Base-by-base conservation (phyloP, 2,113 vertebrate genomes). In the Colaptes auratus region DNA sequence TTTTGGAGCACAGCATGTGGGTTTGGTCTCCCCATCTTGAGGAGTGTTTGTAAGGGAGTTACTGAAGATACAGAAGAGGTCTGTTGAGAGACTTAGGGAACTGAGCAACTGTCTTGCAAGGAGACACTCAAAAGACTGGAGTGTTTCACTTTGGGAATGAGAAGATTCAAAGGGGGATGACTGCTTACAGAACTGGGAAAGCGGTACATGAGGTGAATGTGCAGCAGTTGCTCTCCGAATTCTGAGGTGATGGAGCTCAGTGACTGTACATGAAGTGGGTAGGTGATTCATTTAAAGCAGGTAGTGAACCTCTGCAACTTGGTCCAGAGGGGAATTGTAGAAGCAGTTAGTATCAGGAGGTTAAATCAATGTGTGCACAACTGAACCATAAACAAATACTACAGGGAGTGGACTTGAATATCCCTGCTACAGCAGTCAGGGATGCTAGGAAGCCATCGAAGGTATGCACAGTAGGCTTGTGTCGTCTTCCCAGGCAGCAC, bases 391-490 rank as follows among this genome's bases (percentile, higher is more conserved):
- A 75, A 31, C 52, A 65, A 33, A 23, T 73, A 39, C 35, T 70
- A 4, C 42, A 76, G 39, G 60, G 55, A 39, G 19, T 63, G 35
- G 63, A 27, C n/a, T 58, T 76, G 2, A 44, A 1, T 33, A n/a
- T 58, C 13, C 46, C 28, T 66, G 7, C 18, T 33, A 12, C 15
- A 46, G 1, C 25, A 59, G 36, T 15, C 6, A 1, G 25, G 48
- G n/a, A 8, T 73, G 64, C 67, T 70, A 60, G 50, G 46, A 31
- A 59, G 39, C 23, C 7, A 18, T 1, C 20, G 8, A 24, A 74
- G 60, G 8, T 18, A 5, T 18, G 15, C 9, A 7, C 1, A 0
- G 6, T 12, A 56, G 60, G 30, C 18, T 48, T 65, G 0, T 12
- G 2, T 65, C 4, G 2, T 44, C 18, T 70, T 23, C 23, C 3